A percentile compares a stretch with the other conserved stretches of the same genome.
Evolutionary conservation across 2,888 invertebrate genomes (phyloP).

Genomic region (Timandra comae): DNA sequence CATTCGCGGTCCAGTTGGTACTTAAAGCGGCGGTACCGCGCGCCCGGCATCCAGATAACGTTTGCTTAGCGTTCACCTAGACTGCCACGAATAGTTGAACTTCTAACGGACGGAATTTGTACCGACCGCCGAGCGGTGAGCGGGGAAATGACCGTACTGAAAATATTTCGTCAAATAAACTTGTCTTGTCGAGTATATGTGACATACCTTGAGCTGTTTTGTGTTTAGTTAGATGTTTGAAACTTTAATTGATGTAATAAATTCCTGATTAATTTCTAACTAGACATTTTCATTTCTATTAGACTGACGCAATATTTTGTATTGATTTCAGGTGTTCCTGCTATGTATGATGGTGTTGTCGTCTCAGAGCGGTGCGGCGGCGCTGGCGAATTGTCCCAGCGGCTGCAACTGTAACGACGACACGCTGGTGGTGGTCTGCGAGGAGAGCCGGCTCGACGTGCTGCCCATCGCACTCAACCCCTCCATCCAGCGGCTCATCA

Average conservation of each 20-base stretch:
- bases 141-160: conserved; percentile 3
- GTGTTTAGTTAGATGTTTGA: too few species aligned
- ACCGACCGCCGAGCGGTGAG: too few species aligned
- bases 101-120: conserved; percentile 26
- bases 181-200: too few species aligned
- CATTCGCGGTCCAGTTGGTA: conserved; percentile 29
- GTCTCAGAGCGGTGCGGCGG: conserved; percentile 66
- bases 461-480: conserved; percentile 95
- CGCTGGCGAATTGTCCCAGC: conserved; percentile 87
- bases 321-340: conserved; percentile 58
- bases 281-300: too few species aligned
- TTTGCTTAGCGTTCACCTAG: conserved; percentile 23
- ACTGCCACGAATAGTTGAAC: conserved; percentile 18
- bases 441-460: conserved; percentile 90
- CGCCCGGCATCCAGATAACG: conserved; percentile 25
- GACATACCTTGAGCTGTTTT: too few species aligned
- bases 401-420: conserved; percentile 94
- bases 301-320: too few species aligned
- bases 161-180: too few species aligned
- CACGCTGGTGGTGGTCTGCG: conserved; percentile 89
- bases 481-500: conserved; percentile 88
- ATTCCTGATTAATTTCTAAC: too few species aligned
- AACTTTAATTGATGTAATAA: too few species aligned
- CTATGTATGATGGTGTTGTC: conserved; percentile 53
- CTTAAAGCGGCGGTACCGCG: conserved; percentile 24